Conservation (phyloP, 2,797 vertebrate species). For the Hypotaenidia okinawae region DNA sequence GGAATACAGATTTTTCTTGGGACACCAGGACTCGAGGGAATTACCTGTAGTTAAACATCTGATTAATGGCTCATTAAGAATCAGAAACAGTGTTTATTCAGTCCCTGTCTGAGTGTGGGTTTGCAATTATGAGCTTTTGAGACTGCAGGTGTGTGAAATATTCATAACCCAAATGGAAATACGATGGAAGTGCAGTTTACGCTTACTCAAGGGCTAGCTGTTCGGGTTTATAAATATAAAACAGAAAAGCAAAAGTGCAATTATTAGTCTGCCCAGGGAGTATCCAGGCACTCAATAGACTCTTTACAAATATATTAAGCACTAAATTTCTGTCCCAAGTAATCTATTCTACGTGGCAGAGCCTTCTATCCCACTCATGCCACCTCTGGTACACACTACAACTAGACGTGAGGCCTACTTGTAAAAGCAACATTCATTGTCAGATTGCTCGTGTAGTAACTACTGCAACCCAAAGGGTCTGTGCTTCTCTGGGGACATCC, state of each 20-base stretch:
- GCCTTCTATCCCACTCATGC: background rate
- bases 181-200: conserved; percentile 43
- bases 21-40: conserved; percentile 61
- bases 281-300: background rate
- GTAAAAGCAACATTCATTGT: background rate
- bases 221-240: conserved; percentile 31
- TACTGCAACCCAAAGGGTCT: background rate
- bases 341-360: background rate
- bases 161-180: conserved; percentile 63
- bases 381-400: background rate
- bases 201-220: conserved; percentile 30
- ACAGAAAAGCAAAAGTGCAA: background rate
- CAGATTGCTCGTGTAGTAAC: background rate
- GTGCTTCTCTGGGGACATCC: background rate
- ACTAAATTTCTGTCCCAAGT: background rate
- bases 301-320: background rate
- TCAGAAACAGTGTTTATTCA: conserved; percentile 61
- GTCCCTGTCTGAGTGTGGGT: conserved; percentile 50
- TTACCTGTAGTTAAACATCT: conserved; percentile 70
- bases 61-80: conserved; percentile 71
- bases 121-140: conserved; percentile 65
- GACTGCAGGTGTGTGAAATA: conserved; percentile 68
- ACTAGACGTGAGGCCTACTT: background rate
- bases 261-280: conserved; percentile 11
- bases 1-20: conserved; percentile 67